Conservation (phyloP, 2,113 vertebrate species). For the Tupaia chinensis region DNA sequence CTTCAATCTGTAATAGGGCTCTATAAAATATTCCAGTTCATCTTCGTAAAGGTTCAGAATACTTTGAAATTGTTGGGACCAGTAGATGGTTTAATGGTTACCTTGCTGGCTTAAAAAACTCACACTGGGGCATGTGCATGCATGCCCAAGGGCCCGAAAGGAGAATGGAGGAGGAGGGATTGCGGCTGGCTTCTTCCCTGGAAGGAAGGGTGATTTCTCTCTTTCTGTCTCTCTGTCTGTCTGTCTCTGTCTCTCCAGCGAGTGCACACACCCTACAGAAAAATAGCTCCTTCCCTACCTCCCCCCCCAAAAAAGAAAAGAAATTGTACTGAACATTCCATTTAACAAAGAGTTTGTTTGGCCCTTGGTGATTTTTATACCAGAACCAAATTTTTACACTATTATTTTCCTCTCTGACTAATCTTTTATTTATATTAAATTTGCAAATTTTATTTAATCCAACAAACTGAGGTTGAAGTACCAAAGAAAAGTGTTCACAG, state of each 20-base stretch:
- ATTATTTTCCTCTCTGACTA: slow-evolving; percentile 18
- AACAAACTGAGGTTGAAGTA: neutral
- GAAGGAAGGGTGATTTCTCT: no score
- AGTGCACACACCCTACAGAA: no score
- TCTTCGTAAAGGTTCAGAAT: neutral
- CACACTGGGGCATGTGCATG: no score
- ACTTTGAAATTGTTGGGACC: neutral
- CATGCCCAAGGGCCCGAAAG: no score
- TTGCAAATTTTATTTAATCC: neutral
- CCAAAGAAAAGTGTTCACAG: neutral
- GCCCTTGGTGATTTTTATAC: neutral
- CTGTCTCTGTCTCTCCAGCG: no score
- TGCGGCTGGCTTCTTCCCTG: no score
- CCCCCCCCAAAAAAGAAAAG: no score
- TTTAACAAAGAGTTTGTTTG: neutral
- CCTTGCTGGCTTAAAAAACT: no score
- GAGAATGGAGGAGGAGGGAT: no score
- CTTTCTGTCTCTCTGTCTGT: no score
- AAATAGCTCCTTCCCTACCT: no score
- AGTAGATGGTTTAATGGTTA: no score
- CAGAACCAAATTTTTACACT: slow-evolving; percentile 17
- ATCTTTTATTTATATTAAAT: neutral
- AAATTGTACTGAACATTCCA: slow-evolving; percentile 46
- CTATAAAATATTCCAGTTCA: slow-evolving; percentile 6
- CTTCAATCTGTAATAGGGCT: slow-evolving; percentile 21